phyloP scores from a whole-genome alignment of 2,113 vertebrate genomes.

The Malurus cyaneus region DNA sequence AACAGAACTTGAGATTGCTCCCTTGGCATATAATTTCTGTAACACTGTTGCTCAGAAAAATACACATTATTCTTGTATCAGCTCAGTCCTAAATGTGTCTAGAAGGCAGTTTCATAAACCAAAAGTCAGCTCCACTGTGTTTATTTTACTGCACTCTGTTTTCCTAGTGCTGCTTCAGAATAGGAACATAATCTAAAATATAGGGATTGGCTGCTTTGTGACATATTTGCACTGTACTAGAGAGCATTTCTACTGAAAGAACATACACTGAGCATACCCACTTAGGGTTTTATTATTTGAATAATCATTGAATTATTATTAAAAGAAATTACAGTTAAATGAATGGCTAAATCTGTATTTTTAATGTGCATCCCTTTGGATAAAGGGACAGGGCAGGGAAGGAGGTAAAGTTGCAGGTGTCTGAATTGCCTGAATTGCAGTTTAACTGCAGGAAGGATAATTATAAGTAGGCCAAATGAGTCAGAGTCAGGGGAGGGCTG shows the following conservation, averaged over 20 bases:
- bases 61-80: not conserved
- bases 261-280: not conserved
- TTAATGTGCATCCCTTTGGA: not conserved
- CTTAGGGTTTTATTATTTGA: not conserved
- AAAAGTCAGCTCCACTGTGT: not conserved
- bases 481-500: not conserved
- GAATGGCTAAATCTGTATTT: not conserved
- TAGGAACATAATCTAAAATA: not conserved
- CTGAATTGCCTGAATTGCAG: not conserved
- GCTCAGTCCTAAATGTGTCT: not conserved
- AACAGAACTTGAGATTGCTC: not conserved
- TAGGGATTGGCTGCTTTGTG: conserved; percentile 6
- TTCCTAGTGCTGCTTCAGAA: not conserved
- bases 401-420: not conserved
- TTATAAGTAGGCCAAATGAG: not conserved
- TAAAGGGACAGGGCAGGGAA: not conserved
- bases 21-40: not conserved
- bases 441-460: not conserved
- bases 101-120: not conserved
- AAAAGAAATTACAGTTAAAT: not conserved
- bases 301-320: not conserved
- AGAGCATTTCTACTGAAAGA: not conserved
- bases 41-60: not conserved
- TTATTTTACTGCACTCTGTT: not conserved
- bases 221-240: conserved; percentile 12